Evolutionary conservation across 2,797 vertebrate species (phyloP).

Genomic region (Oophaga sylvatica): DNA sequence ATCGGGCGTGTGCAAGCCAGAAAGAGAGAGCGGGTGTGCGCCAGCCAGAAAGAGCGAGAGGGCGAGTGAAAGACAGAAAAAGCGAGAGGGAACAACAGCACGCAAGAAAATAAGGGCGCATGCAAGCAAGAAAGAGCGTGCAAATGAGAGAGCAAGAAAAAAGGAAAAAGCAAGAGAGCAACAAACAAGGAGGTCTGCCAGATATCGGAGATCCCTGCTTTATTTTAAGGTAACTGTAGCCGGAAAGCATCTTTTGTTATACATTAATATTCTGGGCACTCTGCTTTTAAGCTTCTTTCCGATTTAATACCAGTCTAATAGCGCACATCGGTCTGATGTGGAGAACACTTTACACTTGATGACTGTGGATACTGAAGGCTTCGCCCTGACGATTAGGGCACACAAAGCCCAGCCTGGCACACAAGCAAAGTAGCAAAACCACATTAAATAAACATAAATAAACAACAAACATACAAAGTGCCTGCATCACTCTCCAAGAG

Average conservation of each 20-base stretch:
- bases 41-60: too few species aligned
- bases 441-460: constrained; percentile 1
- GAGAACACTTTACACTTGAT: not conserved
- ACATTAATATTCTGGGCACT: not conserved
- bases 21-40: too few species aligned
- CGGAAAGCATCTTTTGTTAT: not conserved
- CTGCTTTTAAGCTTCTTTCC: not conserved
- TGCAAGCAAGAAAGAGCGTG: too few species aligned
- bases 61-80: too few species aligned
- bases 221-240: not conserved
- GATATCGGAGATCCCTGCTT: not conserved
- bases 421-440: not conserved
- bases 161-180: too few species aligned
- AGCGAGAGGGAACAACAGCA: too few species aligned
- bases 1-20: too few species aligned
- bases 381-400: not conserved
- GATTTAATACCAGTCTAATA: not conserved
- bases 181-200: not conserved
- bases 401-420: too few species aligned
- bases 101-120: too few species aligned
- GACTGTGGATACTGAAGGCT: not conserved
- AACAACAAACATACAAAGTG: not conserved
- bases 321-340: not conserved
- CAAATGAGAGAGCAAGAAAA: too few species aligned
- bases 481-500: not conserved